phyloP scores from a whole-genome alignment of 2,797 vertebrate genomes.

The Atherinosoma microstoma region DNA sequence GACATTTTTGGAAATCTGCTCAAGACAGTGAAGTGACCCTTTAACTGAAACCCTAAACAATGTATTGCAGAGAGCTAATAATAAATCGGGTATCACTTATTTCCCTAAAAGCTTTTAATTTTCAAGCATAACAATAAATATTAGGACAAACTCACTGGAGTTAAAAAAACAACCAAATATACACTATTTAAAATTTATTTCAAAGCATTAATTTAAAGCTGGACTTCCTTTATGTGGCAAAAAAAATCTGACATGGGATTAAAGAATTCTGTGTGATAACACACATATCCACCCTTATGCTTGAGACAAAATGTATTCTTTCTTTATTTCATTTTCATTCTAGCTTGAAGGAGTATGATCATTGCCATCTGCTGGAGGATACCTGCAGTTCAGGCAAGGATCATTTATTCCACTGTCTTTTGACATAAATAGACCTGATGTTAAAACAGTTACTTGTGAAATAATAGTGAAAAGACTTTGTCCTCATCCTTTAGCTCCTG shows the following conservation, averaged over 20 bases:
- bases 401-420: neutral
- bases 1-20: too few relatives aligned
- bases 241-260: neutral
- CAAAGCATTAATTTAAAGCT: neutral
- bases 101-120: too few relatives aligned
- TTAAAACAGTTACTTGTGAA: neutral
- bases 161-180: neutral
- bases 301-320: too few relatives aligned
- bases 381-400: neutral
- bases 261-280: neutral
- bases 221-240: neutral
- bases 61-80: too few relatives aligned
- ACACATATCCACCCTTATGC: neutral
- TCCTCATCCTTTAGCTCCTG: neutral
- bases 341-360: neutral
- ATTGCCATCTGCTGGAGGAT: constrained; percentile 31
- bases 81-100: too few relatives aligned
- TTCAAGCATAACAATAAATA: neutral
- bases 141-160: too few relatives aligned
- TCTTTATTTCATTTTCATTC: neutral
- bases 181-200: neutral
- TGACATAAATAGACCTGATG: neutral
- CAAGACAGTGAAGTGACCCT: neutral
- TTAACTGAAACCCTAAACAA: neutral
- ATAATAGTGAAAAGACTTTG: neutral